Conservation (phyloP, 2,888 invertebrate genomes). For the Diaphora mendica region DNA sequence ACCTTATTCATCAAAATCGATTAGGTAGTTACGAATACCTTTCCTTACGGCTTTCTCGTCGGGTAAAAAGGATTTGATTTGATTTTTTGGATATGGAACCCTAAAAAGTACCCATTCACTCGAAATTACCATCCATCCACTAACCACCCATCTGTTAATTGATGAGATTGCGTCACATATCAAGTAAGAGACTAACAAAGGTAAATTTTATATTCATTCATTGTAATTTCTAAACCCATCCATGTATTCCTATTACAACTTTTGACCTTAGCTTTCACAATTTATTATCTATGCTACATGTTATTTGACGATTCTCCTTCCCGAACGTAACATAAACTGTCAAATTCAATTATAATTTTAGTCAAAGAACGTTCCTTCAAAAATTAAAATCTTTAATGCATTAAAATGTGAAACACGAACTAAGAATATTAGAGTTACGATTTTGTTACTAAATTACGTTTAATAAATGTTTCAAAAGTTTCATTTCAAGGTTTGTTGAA, state of each 20-base stretch:
- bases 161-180: neutral
- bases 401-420: neutral
- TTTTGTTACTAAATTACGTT: neutral
- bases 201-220: neutral
- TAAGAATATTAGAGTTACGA: neutral
- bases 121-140: neutral
- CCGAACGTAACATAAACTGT: neutral
- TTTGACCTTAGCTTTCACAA: conserved; percentile 10
- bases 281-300: neutral
- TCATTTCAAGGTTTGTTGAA: neutral
- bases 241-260: neutral
- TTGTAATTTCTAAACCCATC: conserved; percentile 6
- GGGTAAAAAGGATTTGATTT: no score
- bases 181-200: neutral
- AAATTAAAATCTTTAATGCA: neutral
- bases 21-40: no score
- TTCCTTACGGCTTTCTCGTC: no score
- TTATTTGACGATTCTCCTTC: neutral
- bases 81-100: no score
- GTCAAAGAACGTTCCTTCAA: neutral
- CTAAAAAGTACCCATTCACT: neutral
- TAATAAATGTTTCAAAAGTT: neutral
- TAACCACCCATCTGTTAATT: neutral
- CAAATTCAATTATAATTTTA: conserved; percentile 1
- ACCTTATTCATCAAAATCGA: no score